Evolutionary conservation across 2,797 vertebrate genomes (phyloP).

Genomic region (Jordanella pulchra): DNA sequence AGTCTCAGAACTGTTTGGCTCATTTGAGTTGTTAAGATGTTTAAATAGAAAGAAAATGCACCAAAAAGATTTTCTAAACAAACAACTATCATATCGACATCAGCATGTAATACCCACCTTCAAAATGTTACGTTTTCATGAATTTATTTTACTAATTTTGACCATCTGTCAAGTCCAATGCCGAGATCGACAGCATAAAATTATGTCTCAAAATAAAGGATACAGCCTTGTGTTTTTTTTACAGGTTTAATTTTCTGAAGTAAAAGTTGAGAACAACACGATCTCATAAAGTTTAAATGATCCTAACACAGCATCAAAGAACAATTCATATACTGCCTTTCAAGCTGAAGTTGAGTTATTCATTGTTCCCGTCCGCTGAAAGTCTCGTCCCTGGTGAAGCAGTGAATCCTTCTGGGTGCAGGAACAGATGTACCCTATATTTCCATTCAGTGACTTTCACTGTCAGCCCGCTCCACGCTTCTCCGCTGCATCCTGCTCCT

Average conservation of each 20-base stretch:
- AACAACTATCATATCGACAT: background rate
- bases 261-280: background rate
- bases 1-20: too few relatives aligned
- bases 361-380: conserved; percentile 1
- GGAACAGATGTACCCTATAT: conserved; percentile 7
- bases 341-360: background rate
- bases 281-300: background rate
- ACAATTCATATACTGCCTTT: background rate
- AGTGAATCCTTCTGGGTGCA: conserved; percentile 19
- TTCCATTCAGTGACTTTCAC: conserved; percentile 26
- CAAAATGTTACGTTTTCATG: background rate
- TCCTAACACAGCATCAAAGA: background rate
- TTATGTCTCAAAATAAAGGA: background rate
- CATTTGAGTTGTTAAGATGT: background rate
- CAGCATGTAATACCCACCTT: background rate
- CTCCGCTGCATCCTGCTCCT: background rate
- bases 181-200: background rate
- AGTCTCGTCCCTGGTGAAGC: conserved; percentile 1
- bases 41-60: background rate
- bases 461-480: background rate
- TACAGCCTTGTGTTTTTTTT: background rate
- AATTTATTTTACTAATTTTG: background rate
- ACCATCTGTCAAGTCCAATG: background rate
- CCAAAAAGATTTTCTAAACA: background rate
- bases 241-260: background rate